Base-by-base conservation (phyloP, 92 coral and sea anemone genomes). In the Paramuricea clavata region DNA sequence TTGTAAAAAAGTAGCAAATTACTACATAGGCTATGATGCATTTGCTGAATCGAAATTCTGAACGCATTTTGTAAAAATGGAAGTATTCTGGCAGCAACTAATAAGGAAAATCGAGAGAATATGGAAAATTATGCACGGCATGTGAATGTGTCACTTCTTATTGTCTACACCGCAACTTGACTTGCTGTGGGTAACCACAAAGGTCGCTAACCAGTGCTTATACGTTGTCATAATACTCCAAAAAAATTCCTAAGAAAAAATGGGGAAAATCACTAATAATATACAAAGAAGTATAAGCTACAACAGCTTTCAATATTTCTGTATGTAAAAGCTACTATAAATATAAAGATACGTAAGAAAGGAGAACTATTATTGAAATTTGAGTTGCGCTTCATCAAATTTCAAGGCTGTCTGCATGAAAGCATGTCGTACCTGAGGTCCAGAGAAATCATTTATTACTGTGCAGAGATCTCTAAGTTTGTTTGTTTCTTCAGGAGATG, bases 401-500 rank as follows among this genome's bases (percentile, higher is more conserved):
- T 5, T n/a, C 25, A 8, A 71, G 21, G 28, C 17, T 23, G 75
- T 34, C 12, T 76, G 52, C 56, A 22, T 32, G n/a, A 42, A 27
- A n/a, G 60, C 42, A 36, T 36, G n/a, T n/a, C 8, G 15, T 61
- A 79, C 84, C 84, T 79, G 49, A 25, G 84, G 73, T 19, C 84
- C 84, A 25, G n/a, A 12, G 36, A 79, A 79, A 42, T 59, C 84
- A 23, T 59, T 61, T 25, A 79, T 79, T 33, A 49, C 31, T 36
- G 52, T 22, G 73, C 73, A 59, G 25, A 79, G n/a, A 23, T 64
- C 84, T 79, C 32, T 35, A 7, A 44, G 49, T 41, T 79, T 19
- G 49, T 41, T 28, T 27, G 22, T 33, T 15, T 88, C 94, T 36
- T 90, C 87, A 65, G 72, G 84, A 41, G 81, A 54, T 61, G 76